Base-by-base conservation (phyloP, 2,888 invertebrate species). In the Oxystoma pomonae region DNA sequence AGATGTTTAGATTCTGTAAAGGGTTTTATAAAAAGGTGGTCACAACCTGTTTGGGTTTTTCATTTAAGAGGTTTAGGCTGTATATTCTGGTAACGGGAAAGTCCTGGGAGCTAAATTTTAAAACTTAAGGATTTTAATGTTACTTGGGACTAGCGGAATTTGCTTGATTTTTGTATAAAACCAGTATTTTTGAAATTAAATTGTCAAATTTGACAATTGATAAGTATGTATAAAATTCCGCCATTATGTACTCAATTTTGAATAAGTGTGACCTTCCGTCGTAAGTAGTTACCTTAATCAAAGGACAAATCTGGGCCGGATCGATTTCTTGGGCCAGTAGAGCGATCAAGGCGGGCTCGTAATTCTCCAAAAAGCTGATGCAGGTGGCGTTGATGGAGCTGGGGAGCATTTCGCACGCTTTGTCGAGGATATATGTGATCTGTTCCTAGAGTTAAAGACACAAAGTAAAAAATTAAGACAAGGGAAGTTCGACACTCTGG, bases 311-410 rank as follows among this genome's bases (percentile, higher is more conserved):
- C 72, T 84, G 82, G 3, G 89, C 83, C 1, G 92, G 91, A 77
- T 92, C 91, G 58, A 91, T 88, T 77, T 90, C 87, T 76, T 93
- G 90, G 51, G 89, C 90, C 7, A 94, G 77, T 63, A 94, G 77
- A 7, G 92, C 90, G 69, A 94, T 86, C 63, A 94, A 80, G 1
- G 90, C 90, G 70, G 90, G 90, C 16, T 92, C 92, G 77, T 94
- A 95, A 68, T 87, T 84, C 3, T 89, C 83, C 3, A 95, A 85
- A 77, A 95, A 94, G 72, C 88, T 83, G 50, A 84, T 79, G 75
- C 95, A 95, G 71, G 91, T 84, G 0, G 78, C 81, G 64, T 83
- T 80, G 18, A 94, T 77, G 0, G 86, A 79, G 7, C 75, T 68
- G 1, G 93, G 92, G 57, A 94, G 77, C 69, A 82, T 83, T 9